phyloP scores from a whole-genome alignment of 2,888 invertebrate genomes.

The Linnaemya vulpina region DNA sequence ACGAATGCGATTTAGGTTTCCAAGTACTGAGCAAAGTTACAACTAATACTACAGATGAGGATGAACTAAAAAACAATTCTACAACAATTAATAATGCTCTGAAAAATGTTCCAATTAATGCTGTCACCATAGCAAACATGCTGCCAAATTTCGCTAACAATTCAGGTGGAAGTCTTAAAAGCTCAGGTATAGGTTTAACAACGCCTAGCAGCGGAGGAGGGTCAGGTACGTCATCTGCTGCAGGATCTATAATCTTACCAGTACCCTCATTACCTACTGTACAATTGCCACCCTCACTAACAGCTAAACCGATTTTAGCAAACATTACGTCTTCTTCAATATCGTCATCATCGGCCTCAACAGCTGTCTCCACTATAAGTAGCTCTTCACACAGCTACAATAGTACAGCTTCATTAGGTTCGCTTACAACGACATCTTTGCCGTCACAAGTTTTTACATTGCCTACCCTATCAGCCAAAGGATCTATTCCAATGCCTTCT shows the following conservation, averaged over 20 bases:
- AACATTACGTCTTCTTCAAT: constrained; percentile 61
- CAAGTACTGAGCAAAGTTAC: constrained; percentile 80
- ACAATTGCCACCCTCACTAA: constrained; percentile 73
- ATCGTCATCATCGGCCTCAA: constrained; percentile 72
- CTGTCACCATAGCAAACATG: constrained; percentile 51
- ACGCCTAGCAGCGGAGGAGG: constrained; percentile 27
- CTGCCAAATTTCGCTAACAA: constrained; percentile 46
- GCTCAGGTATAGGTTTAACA: not conserved
- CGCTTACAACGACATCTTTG: constrained; percentile 51
- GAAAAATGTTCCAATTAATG: constrained; percentile 54
- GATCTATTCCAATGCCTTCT: constrained; percentile 76
- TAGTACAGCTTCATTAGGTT: constrained; percentile 39
- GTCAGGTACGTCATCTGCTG: constrained; percentile 44
- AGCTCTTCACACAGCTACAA: constrained; percentile 48
- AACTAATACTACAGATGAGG: constrained; percentile 55
- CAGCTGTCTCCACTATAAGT: constrained; percentile 52
- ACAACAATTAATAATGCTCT: not conserved
- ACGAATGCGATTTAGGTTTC: constrained; percentile 81
- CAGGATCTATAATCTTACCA: constrained; percentile 75
- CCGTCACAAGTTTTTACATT: constrained; percentile 77
- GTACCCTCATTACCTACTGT: constrained; percentile 75
- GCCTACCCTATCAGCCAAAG: constrained; percentile 75
- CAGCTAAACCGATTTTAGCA: constrained; percentile 67
- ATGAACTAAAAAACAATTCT: constrained; percentile 73
- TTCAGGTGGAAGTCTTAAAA: constrained; percentile 34